Evolutionary conservation across 2,113 vertebrate genomes (phyloP).

Genomic region (Mugil cephalus): DNA sequence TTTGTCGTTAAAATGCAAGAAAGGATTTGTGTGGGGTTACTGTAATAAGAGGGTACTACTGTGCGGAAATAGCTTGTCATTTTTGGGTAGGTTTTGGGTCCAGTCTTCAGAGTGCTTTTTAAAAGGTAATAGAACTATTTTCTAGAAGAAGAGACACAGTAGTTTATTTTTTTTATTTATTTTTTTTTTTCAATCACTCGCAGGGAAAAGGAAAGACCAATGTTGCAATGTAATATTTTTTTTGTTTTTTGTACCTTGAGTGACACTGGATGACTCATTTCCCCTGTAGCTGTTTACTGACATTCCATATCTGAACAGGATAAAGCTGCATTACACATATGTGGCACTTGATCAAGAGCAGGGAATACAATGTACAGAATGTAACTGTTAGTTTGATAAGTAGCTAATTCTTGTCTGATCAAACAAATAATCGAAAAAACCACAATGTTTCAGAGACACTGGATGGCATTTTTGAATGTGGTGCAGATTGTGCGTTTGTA

Average conservation of each 20-base stretch:
- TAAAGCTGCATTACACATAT: slow-evolving; percentile 50
- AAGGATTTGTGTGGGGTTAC: slow-evolving; percentile 15
- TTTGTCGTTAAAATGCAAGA: slow-evolving; percentile 29
- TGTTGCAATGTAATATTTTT: slow-evolving; percentile 56
- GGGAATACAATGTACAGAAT: slow-evolving; percentile 68
- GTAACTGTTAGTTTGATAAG: slow-evolving; percentile 33
- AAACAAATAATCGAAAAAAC: slow-evolving; percentile 27
- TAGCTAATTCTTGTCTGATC: slow-evolving; percentile 30
- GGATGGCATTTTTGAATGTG: slow-evolving; percentile 78
- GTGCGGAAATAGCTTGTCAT: slow-evolving; percentile 6
- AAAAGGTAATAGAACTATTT: slow-evolving; percentile 23
- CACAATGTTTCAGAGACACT: slow-evolving; percentile 72
- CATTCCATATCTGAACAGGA: slow-evolving; percentile 55
- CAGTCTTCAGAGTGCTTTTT: slow-evolving; percentile 37
- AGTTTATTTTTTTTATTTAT: slow-evolving; percentile 13
- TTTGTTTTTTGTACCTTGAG: slow-evolving; percentile 50
- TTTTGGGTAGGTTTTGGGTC: slow-evolving; percentile 16
- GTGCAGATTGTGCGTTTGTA: slow-evolving; percentile 42
- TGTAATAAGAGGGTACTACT: slow-evolving; percentile 12
- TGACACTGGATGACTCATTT: slow-evolving; percentile 70
- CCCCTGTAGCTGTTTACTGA: slow-evolving; percentile 46
- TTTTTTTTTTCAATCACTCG: slow-evolving; percentile 29
- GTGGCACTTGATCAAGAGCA: slow-evolving; percentile 60
- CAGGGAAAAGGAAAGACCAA: slow-evolving; percentile 68
- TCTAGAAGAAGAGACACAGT: slow-evolving; percentile 29